Base-by-base conservation (phyloP, 1,140 invertebrate genomes). In the Aphelenchoides fujianensis region DNA sequence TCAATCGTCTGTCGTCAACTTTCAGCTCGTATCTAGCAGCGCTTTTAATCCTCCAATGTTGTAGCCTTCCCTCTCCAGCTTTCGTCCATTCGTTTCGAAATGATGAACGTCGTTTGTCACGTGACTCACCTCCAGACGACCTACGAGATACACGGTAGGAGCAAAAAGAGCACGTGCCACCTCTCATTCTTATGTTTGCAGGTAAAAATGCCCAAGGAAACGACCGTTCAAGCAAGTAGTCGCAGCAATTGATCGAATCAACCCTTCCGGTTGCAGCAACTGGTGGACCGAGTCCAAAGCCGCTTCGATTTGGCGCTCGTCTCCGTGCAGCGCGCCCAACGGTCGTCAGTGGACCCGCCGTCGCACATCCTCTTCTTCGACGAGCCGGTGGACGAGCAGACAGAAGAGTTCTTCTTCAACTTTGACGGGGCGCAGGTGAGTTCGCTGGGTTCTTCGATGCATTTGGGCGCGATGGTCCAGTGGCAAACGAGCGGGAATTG, bases 321-420 rank as follows among this genome's bases (percentile, higher is more conserved):
- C 1, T 41, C 9, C n/a, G 31, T 66, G 23, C 63, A 66, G 31
- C 31, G 63, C 28, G 12, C 41, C 12, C 12, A 48, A 48, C 41
- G 41, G n/a, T n/a, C 41, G 41, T 16, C 41, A 48, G 41, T 48
- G 12, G 41, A 66, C 12, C 12, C 12, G 16, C 63, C 27, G 31
- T 12, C 63, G 32, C 27, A 66, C 12, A 66, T 66, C n/a, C 31
- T 66, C 3, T 66, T 66, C 34, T 66, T 34, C 3, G 63, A 66
- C 1, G 63, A 66, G 63, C 27, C 27, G 12, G 32, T 66, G 23
- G 63, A 66, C n/a, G 63, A 32, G 12, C 12, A n/a, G n/a, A 31
- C 19, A 34, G 63, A 66, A 23, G 63, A 34, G n/a, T 66, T 66
- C 34, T 66, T 12, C 16, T 32, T 66, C 12, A 37, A 12, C 16